A percentile compares a stretch with the other conserved stretches of the same genome.
Conservation (phyloP, 92 coral and sea anemone species). For the Parazoanthus swiftii region DNA sequence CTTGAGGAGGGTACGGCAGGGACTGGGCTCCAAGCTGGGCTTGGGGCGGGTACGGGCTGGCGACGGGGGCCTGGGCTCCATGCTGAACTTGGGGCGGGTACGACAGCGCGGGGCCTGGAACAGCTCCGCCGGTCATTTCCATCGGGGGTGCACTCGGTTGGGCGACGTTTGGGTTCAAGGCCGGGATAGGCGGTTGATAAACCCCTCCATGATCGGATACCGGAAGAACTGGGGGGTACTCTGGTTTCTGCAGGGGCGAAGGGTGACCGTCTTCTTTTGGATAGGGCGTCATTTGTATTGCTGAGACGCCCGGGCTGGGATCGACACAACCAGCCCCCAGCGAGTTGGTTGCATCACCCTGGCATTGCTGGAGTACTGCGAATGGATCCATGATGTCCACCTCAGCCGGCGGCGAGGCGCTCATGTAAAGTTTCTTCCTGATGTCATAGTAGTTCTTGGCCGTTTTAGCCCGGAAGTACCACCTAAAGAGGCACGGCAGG, state of each 20-base stretch:
- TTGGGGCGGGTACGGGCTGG: not conserved
- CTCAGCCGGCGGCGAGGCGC: conserved; percentile 57
- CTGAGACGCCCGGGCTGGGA: not conserved
- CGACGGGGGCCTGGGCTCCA: not conserved
- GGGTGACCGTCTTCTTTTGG: not conserved
- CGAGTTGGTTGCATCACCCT: not conserved
- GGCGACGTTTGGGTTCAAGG: not conserved
- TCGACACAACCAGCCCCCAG: not conserved
- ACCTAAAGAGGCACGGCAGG: conserved; percentile 36
- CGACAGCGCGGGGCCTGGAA: conserved; percentile 1
- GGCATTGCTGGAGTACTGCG: conserved; percentile 47
- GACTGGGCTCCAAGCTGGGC: not conserved
- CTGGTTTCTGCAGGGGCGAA: not conserved
- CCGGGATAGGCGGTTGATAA: not conserved
- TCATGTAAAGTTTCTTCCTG: conserved; percentile 64
- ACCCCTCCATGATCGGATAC: not conserved
- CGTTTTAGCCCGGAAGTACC: conserved; percentile 80
- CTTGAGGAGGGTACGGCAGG: not conserved
- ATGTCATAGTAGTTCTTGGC: conserved; percentile 59
- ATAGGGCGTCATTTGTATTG: conserved; percentile 18
- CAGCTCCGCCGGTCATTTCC: not conserved
- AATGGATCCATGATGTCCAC: conserved; percentile 68
- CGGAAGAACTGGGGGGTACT: not conserved
- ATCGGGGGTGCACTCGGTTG: conserved; percentile 1
- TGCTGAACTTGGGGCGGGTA: conserved; percentile 19